Percentiles rank a stretch among this genome's conserved stretches.
These are phyloP conservation scores for Zophobas atratus DNA, from an alignment of 1,140 invertebrate genomes.

Conservation along the genomic window DNA sequence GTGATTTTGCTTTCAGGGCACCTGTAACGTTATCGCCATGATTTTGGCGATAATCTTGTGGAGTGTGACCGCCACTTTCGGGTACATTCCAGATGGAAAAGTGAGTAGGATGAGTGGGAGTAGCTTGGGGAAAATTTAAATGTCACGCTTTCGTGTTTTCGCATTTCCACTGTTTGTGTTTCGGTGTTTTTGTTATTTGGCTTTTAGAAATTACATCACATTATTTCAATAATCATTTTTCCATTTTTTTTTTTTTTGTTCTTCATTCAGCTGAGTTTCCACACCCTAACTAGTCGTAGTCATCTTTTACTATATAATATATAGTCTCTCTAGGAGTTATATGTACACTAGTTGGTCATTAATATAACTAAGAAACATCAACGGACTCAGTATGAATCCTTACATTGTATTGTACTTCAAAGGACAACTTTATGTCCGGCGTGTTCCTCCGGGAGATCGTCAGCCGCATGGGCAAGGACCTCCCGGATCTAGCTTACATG, in stretches of 20 bases:
- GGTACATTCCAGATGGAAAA: constrained; percentile 42
- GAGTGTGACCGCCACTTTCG: constrained; percentile 30
- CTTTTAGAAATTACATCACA: no score
- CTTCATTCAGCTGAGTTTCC: no score
- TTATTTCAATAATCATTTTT: no score
- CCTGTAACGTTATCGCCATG: constrained; percentile 31
- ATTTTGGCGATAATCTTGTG: constrained; percentile 32
- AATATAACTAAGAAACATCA: background rate
- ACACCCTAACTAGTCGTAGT: no score
- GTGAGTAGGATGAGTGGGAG: constrained; percentile 8
- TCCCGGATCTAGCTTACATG: constrained; percentile 51
- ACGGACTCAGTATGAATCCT: no score
- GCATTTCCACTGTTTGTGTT: no score
- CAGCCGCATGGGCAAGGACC: constrained; percentile 52
- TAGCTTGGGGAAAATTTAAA: no score
- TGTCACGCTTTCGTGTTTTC: no score
- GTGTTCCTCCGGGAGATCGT: constrained; percentile 53
- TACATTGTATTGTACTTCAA: background rate
- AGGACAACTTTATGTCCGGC: constrained; percentile 45
- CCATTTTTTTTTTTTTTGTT: no score
- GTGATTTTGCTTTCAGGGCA: constrained; percentile 6
- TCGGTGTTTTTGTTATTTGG: no score
- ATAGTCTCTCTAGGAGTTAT: no score
- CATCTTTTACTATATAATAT: no score
- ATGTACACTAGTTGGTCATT: background rate